Conservation (phyloP, 2,888 invertebrate species). For the Reticulitermes lucifugus region DNA sequence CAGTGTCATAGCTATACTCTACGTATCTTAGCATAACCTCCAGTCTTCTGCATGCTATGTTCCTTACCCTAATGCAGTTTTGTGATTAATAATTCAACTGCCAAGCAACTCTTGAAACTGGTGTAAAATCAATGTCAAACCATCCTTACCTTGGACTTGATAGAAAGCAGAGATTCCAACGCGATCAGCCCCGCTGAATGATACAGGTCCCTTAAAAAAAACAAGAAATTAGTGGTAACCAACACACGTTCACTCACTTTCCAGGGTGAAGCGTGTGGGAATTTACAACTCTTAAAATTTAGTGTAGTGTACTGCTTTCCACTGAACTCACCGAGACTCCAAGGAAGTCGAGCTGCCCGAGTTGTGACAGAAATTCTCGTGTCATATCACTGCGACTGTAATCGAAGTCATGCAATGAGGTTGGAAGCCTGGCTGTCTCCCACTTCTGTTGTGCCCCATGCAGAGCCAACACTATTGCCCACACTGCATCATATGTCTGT, state of each 20-base stretch:
- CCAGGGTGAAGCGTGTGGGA: no score
- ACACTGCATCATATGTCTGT: conserved; percentile 90
- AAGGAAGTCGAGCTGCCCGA: conserved; percentile 80
- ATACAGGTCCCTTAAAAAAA: conserved; percentile 84
- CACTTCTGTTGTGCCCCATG: conserved; percentile 71
- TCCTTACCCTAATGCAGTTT: no score
- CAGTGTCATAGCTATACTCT: no score
- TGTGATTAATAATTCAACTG: no score
- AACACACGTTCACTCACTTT: no score
- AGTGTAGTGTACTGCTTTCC: not conserved
- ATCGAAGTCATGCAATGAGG: conserved; percentile 73
- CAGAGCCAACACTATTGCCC: conserved; percentile 87
- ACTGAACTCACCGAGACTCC: conserved; percentile 84
- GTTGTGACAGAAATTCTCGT: conserved; percentile 75
- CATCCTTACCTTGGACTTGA: conserved; percentile 83
- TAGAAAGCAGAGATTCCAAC: conserved; percentile 88
- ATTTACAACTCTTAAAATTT: no score
- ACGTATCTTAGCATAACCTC: no score
- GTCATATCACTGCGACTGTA: conserved; percentile 81
- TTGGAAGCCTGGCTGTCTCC: conserved; percentile 62
- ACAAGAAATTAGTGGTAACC: not conserved
- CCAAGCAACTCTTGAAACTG: no score
- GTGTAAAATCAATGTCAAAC: no score
- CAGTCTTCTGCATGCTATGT: no score
- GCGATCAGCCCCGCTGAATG: conserved; percentile 89